These are phyloP conservation scores for Pachliopta kotzebuea DNA, from an alignment of 2,888 invertebrate species.

Conservation along the genomic window DNA sequence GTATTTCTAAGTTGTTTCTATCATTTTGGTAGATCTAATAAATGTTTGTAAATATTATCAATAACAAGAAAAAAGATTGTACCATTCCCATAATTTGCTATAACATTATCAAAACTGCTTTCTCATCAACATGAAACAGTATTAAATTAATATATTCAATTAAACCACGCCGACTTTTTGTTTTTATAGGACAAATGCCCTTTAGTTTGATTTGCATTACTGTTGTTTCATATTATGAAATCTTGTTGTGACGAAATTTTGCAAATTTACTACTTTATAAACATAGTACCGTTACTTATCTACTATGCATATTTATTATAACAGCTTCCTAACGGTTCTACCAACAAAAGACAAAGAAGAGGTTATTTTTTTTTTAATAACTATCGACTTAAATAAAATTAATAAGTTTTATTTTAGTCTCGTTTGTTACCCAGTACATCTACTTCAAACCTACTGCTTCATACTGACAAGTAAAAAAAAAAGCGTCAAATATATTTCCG, in stretches of 20 bases:
- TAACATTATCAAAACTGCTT: neutral
- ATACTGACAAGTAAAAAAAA: too few relatives aligned
- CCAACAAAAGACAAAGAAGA: neutral
- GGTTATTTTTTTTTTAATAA: neutral
- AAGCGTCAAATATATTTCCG: too few relatives aligned
- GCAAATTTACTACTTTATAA: constrained; percentile 13
- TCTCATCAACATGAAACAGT: neutral
- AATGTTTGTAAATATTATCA: neutral
- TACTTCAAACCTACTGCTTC: too few relatives aligned
- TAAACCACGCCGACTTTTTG: neutral
- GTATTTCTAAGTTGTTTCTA: neutral
- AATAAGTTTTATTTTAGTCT: too few relatives aligned
- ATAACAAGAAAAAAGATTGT: neutral
- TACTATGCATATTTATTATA: constrained; percentile 4
- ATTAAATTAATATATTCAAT: neutral
- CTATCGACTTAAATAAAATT: neutral
- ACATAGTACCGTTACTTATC: constrained; percentile 5
- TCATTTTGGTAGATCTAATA: neutral
- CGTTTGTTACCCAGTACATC: neutral
- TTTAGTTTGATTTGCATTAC: neutral
- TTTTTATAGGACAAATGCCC: neutral
- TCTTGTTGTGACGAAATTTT: neutral
- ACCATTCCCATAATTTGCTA: neutral
- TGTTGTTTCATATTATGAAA: neutral
- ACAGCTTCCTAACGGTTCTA: neutral